Conservation (phyloP, 2,113 vertebrate species). For the Sisor rabdophorus region DNA sequence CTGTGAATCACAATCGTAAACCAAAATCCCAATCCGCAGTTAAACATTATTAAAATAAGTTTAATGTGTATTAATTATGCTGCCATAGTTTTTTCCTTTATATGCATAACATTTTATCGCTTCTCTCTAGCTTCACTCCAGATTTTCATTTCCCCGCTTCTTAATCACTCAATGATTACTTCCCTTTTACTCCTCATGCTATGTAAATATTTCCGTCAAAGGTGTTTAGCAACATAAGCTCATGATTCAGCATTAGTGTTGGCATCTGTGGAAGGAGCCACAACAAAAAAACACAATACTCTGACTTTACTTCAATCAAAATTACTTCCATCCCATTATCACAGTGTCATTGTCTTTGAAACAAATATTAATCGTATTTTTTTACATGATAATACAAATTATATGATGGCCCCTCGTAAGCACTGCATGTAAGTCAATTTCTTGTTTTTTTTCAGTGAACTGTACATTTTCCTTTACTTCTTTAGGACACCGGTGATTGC, state of each 20-base stretch:
- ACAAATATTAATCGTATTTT: not conserved
- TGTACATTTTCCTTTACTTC: constrained; percentile 2
- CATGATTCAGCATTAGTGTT: too few relatives aligned
- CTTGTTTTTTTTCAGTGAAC: not conserved
- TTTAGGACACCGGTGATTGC: constrained; percentile 96
- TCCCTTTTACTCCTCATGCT: not conserved
- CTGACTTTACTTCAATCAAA: too few relatives aligned
- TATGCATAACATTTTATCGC: not conserved
- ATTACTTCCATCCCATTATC: too few relatives aligned
- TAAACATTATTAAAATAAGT: not conserved
- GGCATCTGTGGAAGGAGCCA: too few relatives aligned
- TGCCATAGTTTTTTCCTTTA: not conserved
- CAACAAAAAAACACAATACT: too few relatives aligned
- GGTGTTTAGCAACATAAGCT: too few relatives aligned
- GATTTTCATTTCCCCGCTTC: not conserved
- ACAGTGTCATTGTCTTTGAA: not conserved
- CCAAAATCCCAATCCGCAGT: not conserved
- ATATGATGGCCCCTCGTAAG: too few relatives aligned
- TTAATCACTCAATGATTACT: too few relatives aligned
- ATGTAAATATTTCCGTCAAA: too few relatives aligned
- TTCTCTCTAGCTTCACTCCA: not conserved
- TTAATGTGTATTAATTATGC: too few relatives aligned
- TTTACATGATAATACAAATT: too few relatives aligned
- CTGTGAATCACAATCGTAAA: not conserved
- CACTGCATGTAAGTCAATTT: constrained; percentile 9